Conservation (phyloP, 2,888 invertebrate species). For the Drosophila pullipes region DNA sequence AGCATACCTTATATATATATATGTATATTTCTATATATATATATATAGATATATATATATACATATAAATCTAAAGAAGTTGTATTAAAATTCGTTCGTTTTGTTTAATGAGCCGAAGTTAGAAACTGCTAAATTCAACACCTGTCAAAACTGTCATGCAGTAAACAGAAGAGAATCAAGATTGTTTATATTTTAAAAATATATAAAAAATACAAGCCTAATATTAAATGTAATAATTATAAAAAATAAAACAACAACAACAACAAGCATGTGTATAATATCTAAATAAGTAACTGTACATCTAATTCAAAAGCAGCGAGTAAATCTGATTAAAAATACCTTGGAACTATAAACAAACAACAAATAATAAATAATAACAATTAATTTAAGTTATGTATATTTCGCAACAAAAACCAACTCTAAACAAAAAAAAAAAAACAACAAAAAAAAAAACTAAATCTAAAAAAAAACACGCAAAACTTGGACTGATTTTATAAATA, state of each 20-base stretch:
- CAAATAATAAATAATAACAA: constrained; percentile 34
- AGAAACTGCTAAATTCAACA: constrained; percentile 20
- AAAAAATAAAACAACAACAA: neutral
- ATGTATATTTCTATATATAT: neutral
- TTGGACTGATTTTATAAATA: constrained; percentile 83
- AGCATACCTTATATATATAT: constrained; percentile 45
- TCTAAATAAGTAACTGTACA: constrained; percentile 25
- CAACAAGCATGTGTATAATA: constrained; percentile 61
- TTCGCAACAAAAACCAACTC: constrained; percentile 45
- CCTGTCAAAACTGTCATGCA: constrained; percentile 47
- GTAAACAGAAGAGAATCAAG: constrained; percentile 83
- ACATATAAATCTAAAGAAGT: constrained; percentile 4
- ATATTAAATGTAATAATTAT: constrained; percentile 36
- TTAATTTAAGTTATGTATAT: constrained; percentile 57
- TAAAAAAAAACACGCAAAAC: constrained; percentile 70
- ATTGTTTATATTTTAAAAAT: constrained; percentile 83
- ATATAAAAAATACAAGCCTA: constrained; percentile 62
- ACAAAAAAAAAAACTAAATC: constrained; percentile 21
- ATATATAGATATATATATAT: neutral
- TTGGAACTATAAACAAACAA: constrained; percentile 27
- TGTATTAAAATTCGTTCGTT: constrained; percentile 29
- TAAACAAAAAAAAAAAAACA: constrained; percentile 15
- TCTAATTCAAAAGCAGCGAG: constrained; percentile 47
- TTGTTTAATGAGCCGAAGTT: constrained; percentile 2
- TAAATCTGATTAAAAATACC: constrained; percentile 52